Base-by-base conservation (phyloP, 2,113 vertebrate genomes). In the Chaetops frenatus region DNA sequence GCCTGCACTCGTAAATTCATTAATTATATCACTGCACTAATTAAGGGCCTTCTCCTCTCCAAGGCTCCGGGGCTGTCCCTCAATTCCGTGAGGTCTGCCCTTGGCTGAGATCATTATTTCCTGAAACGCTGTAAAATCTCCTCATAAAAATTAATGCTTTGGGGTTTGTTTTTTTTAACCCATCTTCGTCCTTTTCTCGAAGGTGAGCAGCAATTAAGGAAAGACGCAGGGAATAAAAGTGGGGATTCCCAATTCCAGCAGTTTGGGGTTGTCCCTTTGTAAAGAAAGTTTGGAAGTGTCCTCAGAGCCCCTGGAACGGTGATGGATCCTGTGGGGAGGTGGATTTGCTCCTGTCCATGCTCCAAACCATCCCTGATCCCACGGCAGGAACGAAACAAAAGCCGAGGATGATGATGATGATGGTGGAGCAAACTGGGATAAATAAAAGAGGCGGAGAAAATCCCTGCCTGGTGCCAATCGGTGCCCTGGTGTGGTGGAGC, bases 11-110 rank as follows among this genome's bases (percentile, higher is more conserved):
- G n/a, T 90, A 88, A 97, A 96, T 97, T 96, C 95, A 95, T 97
- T 97, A 95, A 96, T 97, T 97, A 95, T 95, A 92, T 97, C 97
- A 94, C 93, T 80, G 88, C 71, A 25, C 94, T 96, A 87, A 87
- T 90, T 96, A 97, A 73, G 82, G 92, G 90, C 44, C 78, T 44
- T 22, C 72, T 77, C 44, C 96, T 91, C 33, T 53, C 91, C 73
- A 1, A 95, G 94, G 93, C 73, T 85, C 94, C 71, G 64, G n/a
- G 80, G 77, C 90, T 82, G 92, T 84, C 97, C 96, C 74, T 95
- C 95, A 88, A 29, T 47, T 36, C 77, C 1, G 50, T 67, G 89
- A 87, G 89, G 81, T 67, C 91, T 91, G 84, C 10, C 14, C 31
- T 61, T 35, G 86, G 47, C 87, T 69, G 62, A 95, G 78, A 24